Evolutionary conservation across 2,797 vertebrate species (phyloP).

Genomic region (Remorina albescens): DNA sequence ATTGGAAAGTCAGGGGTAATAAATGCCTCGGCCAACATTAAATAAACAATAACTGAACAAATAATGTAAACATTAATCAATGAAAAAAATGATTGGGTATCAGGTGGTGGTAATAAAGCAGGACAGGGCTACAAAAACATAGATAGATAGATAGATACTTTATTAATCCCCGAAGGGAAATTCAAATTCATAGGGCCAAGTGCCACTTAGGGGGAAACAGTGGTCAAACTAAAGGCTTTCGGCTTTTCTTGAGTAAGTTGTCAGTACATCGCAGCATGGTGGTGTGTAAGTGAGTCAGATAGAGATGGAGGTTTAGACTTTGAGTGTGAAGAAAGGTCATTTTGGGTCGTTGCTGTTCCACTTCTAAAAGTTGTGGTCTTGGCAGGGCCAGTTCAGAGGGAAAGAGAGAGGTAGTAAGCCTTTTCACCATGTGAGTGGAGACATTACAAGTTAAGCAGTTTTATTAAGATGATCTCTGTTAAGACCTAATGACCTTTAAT

Average conservation of each 20-base stretch:
- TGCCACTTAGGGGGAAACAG: slow-evolving; percentile 27
- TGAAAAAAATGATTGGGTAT: slow-evolving; percentile 3
- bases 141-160: too few relatives aligned
- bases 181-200: too few relatives aligned
- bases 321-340: slow-evolving; percentile 74
- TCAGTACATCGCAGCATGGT: slow-evolving; percentile 31
- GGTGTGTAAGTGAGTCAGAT: slow-evolving; percentile 26
- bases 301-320: slow-evolving; percentile 51
- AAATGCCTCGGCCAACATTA: neutral
- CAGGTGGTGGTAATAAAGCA: slow-evolving; percentile 3
- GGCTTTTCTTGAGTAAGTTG: slow-evolving; percentile 48
- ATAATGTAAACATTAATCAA: slow-evolving; percentile 12
- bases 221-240: slow-evolving; percentile 28
- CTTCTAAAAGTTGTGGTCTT: slow-evolving; percentile 48
- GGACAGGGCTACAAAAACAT: neutral
- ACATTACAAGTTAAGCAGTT: slow-evolving; percentile 47
- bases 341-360: slow-evolving; percentile 69
- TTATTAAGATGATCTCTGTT: slow-evolving; percentile 52
- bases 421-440: slow-evolving; percentile 54
- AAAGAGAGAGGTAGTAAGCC: slow-evolving; percentile 53
- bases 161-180: too few relatives aligned
- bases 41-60: neutral
- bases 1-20: slow-evolving; percentile 10
- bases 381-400: slow-evolving; percentile 27
- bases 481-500: slow-evolving; percentile 25